These are phyloP conservation scores for Nothobranchius kuhntae DNA, from an alignment of 2,113 vertebrate genomes.

Conservation along the genomic window DNA sequence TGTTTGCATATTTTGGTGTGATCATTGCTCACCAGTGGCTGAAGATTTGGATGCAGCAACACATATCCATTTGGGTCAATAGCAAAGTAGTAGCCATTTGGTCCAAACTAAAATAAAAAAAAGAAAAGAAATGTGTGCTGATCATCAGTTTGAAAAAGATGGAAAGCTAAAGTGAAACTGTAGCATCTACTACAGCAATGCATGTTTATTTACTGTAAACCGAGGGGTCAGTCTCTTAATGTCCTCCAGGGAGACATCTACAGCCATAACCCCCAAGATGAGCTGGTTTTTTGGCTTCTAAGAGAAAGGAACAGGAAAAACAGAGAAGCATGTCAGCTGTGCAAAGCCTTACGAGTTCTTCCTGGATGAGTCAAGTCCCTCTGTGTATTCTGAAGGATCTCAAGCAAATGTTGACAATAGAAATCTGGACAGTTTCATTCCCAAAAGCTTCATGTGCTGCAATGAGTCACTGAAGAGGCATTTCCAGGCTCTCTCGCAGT, in stretches of 20 bases:
- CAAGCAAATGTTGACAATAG: constrained; percentile 51
- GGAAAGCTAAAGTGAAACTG: neutral
- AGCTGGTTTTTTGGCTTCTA: constrained; percentile 85
- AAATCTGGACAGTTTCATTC: constrained; percentile 63
- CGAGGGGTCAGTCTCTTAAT: constrained; percentile 94
- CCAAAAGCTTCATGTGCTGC: constrained; percentile 50
- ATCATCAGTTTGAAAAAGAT: neutral
- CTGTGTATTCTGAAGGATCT: constrained; percentile 50
- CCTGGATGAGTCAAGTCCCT: constrained; percentile 61
- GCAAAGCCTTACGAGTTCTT: constrained; percentile 34
- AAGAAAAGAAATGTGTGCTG: neutral
- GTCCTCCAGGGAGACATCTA: constrained; percentile 95
- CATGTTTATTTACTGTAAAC: constrained; percentile 83
- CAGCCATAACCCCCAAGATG: constrained; percentile 96
- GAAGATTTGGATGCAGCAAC: constrained; percentile 95
- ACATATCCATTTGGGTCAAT: constrained; percentile 98
- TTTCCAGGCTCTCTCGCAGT: constrained; percentile 55
- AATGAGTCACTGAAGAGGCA: constrained; percentile 70
- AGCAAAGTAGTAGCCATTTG: constrained; percentile 98
- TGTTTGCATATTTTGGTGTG: neutral
- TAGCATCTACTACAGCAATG: neutral
- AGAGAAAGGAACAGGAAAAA: constrained; percentile 9
- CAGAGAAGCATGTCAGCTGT: constrained; percentile 1
- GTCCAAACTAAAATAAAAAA: constrained; percentile 84
- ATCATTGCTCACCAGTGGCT: constrained; percentile 85